These are phyloP conservation scores for Polyodon spathula DNA, from an alignment of 2,113 vertebrate species.

Conservation along the genomic window DNA sequence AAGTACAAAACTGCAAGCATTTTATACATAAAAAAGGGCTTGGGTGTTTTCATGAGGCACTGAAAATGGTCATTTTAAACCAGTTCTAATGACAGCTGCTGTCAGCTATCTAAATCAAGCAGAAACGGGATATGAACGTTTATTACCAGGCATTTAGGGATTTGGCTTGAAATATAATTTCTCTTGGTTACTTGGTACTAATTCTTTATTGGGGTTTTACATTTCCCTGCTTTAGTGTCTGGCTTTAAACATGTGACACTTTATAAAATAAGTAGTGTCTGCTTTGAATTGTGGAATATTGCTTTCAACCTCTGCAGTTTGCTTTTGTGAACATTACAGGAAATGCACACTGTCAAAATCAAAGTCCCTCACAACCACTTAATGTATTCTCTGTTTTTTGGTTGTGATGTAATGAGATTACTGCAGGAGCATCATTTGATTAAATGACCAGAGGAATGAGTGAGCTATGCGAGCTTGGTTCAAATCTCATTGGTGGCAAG, in stretches of 20 bases:
- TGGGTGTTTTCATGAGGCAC: not conserved
- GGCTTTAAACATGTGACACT: not conserved
- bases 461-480: too few relatives aligned
- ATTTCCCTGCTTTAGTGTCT: slow-evolving; percentile 1
- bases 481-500: too few relatives aligned
- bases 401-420: too few relatives aligned
- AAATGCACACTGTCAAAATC: too few relatives aligned
- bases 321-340: too few relatives aligned
- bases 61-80: not conserved
- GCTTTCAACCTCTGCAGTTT: too few relatives aligned
- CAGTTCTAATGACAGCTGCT: not conserved
- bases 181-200: slow-evolving; percentile 1
- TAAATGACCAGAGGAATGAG: too few relatives aligned
- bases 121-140: not conserved
- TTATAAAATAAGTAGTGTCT: too few relatives aligned
- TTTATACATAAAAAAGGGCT: not conserved
- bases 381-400: too few relatives aligned
- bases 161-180: not conserved
- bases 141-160: slow-evolving; percentile 4
- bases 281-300: too few relatives aligned
- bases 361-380: too few relatives aligned
- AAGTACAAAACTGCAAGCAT: not conserved
- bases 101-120: slow-evolving; percentile 1
- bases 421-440: too few relatives aligned
- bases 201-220: slow-evolving; percentile 5